Conservation (phyloP, 2,888 invertebrate genomes). For the Limenitis arthemis region DNA sequence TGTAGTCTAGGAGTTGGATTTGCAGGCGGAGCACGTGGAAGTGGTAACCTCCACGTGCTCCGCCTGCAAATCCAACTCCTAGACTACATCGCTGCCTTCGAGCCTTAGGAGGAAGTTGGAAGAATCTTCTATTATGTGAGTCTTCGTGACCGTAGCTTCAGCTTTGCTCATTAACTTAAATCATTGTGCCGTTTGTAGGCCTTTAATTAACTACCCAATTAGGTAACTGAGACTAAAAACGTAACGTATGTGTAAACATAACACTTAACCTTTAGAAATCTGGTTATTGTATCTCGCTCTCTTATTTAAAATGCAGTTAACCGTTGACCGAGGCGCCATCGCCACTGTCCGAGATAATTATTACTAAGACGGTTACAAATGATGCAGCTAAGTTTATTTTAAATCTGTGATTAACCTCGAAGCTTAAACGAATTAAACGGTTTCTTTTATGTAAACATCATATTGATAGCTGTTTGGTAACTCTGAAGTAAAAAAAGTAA, state of each 20-base stretch:
- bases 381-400: conserved; percentile 49
- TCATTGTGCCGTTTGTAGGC: conserved; percentile 17
- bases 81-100: conserved; percentile 79
- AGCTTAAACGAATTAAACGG: conserved; percentile 61
- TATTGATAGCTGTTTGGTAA: conserved; percentile 41
- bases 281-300: conserved; percentile 49
- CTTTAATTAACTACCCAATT: conserved; percentile 40
- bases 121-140: conserved; percentile 85
- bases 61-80: conserved; percentile 55
- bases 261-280: conserved; percentile 47
- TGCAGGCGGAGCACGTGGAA: conserved; percentile 50
- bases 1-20: conserved; percentile 69
- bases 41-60: conserved; percentile 58
- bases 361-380: conserved; percentile 64
- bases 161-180: conserved; percentile 33
- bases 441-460: conserved; percentile 65
- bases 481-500: not conserved
- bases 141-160: conserved; percentile 45
- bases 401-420: conserved; percentile 55
- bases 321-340: conserved; percentile 44
- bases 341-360: conserved; percentile 54
- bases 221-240: conserved; percentile 35
- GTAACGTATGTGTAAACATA: conserved; percentile 38
- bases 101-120: conserved; percentile 85
- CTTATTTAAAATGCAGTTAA: conserved; percentile 56